Base-by-base conservation (phyloP, 2,113 vertebrate species). In the Podiceps cristatus region DNA sequence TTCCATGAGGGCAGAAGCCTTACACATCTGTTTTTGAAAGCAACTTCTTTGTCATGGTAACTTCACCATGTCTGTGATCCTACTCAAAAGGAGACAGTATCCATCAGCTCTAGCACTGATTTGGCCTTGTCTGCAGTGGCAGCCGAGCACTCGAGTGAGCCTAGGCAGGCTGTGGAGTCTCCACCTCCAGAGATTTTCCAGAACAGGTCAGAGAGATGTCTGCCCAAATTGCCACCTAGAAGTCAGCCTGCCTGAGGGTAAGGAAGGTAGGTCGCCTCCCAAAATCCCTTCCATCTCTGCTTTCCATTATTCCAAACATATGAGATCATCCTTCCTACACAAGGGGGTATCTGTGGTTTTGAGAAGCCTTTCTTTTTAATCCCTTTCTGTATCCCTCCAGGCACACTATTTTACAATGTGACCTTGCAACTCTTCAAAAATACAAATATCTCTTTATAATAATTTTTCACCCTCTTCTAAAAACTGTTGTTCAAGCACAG, bases 271-370 rank as follows among this genome's bases (percentile, higher is more conserved):
- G 29, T 52, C 3, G 3, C 13, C 11, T 64, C 7, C 33, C 40
- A 37, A 18, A 59, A 10, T 1, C 13, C 7, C 13, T 83, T 83
- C 16, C 28, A 20, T 29, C 18, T 73, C 40, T 73, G 12, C 40
- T 63, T 86, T 72, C 35, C 53, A 44, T 62, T 83, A 88, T 29
- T 68, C 9, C 29, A 83, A 49, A n/a, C 2, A 49, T 27, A 56
- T 0, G 0, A 14, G 24, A 59, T 11, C 1, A 2, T 6, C 8
- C 3, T 9, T 20, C 53, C 22, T 31, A 71, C 7, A 55, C 5
- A 33, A n/a, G 3, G 5, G 13, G 5, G 5, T 55, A 60, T 27
- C 44, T 19, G 7, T 6, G 13, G 4, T 52, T 80, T 85, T 53
- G 11, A 62, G 9, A 2, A 60, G 9, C 10, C 22, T 15, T 80